Base-by-base conservation (phyloP, 2,797 vertebrate species). In the Helarctos malayanus region DNA sequence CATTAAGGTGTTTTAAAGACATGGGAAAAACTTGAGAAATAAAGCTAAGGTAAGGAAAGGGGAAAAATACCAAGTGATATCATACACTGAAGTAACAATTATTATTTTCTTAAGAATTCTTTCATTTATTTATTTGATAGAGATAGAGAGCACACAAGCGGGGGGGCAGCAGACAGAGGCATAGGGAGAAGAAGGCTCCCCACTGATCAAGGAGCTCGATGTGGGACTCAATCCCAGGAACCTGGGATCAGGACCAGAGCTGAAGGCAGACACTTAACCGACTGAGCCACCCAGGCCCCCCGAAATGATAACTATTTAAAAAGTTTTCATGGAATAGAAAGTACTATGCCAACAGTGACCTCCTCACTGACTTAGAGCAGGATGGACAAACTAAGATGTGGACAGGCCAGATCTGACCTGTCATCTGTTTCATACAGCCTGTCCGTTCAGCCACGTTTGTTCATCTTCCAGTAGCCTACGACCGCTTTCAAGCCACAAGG, bases 301-400 rank as follows among this genome's bases (percentile, higher is more conserved):
- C 16, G 47, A 92, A 73, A 47, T 59, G 27, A 83, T 5, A 41
- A 59, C 75, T 86, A 56, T n/a, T 84, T 56, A 68, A 88, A 93
- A 59, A 25, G 23, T 27, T 83, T 92, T 45, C 57, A 12, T 25
- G 35, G 15, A 76, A 25, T 57, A 59, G 25, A 80, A 88, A 84
- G 41, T 15, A 38, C 15, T 69, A 21, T n/a, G 19, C 45, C 86
- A 68, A 95, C 59, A 15, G 21, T 16, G 56, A 59, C 18, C 32
- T 88, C 57, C 29, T 52, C 45, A 86, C 1, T 71, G 80, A 63
- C 57, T n/a, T 35, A 57, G 78, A 86, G 10, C 25, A 25, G 32
- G 19, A 81, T 5, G 1, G 18, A 68, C 25, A 38, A 3, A 87
- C 9, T 0, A 10, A 23, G 29, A 32, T 25, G n/a, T 45, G 38